Conservation (phyloP, 2,797 vertebrate species). For the Sebastes hubbsi region DNA sequence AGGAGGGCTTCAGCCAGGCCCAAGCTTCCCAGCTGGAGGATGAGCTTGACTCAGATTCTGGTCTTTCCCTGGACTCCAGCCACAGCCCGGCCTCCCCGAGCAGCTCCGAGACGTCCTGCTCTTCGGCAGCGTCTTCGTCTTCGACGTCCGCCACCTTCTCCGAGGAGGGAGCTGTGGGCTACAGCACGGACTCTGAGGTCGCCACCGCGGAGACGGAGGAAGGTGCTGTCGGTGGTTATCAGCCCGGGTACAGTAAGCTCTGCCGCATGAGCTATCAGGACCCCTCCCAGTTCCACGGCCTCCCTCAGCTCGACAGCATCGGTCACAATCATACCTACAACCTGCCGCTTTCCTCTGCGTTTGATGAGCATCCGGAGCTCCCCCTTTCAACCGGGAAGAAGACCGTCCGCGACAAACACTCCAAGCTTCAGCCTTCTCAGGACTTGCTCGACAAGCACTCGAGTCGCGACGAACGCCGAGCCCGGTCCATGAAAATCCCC, state of each 20-base stretch:
- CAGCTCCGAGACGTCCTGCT: constrained; percentile 95
- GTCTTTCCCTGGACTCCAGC: constrained; percentile 96
- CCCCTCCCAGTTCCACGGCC: constrained; percentile 89
- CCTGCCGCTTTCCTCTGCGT: constrained; percentile 86
- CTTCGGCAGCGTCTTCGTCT: constrained; percentile 88
- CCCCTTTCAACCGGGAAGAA: constrained; percentile 82
- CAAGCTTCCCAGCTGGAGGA: constrained; percentile 95
- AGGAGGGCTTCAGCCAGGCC: constrained; percentile 97
- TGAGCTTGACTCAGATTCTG: constrained; percentile 97
- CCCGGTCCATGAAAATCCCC: constrained; percentile 97
- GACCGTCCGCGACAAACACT: constrained; percentile 85
- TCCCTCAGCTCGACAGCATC: constrained; percentile 93
- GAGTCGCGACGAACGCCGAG: constrained; percentile 94
- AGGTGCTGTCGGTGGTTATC: constrained; percentile 93
- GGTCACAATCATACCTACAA: constrained; percentile 98
- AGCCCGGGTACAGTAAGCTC: constrained; percentile 95
- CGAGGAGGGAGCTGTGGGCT: constrained; percentile 98
- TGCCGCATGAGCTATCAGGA: constrained; percentile 99
- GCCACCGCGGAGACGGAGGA: constrained; percentile 89
- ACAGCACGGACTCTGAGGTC: constrained; percentile 96
- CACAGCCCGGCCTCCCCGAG: constrained; percentile 96
- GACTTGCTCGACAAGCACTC: constrained; percentile 93
- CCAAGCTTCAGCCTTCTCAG: constrained; percentile 76
- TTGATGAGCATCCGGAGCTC: constrained; percentile 83
- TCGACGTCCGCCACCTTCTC: constrained; percentile 92